Percentiles rank a stretch among this genome's conserved stretches.
Conservation (phyloP, 1,140 invertebrate species). For the Planococcus citri region DNA sequence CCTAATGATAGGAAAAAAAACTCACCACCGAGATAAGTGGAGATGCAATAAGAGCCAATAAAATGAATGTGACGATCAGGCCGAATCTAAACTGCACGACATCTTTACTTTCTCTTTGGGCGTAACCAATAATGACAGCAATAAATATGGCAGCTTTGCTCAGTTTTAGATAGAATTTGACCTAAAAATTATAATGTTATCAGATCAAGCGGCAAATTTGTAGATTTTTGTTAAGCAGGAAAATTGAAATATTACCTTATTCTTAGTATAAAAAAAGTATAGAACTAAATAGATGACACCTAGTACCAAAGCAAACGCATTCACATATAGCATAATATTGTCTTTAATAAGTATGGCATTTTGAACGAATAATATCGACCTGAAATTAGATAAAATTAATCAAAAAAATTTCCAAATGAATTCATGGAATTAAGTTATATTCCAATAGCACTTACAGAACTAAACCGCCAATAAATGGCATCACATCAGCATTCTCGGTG, state of each 20-base stretch:
- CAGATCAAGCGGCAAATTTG: too few species aligned
- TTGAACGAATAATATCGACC: slow-evolving; percentile 53
- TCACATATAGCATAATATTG: slow-evolving; percentile 56
- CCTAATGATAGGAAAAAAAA: too few species aligned
- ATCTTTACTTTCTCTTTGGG: slow-evolving; percentile 45
- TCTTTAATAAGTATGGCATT: slow-evolving; percentile 55
- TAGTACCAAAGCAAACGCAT: slow-evolving; percentile 50
- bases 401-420: neutral
- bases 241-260: slow-evolving; percentile 33
- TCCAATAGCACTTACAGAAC: slow-evolving; percentile 50
- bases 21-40: slow-evolving; percentile 56
- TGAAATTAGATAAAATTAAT: slow-evolving; percentile 31
- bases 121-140: slow-evolving; percentile 45
- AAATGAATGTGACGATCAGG: slow-evolving; percentile 52
- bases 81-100: slow-evolving; percentile 53
- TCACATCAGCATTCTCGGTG: slow-evolving; percentile 45
- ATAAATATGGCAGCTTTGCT: slow-evolving; percentile 41
- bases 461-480: slow-evolving; percentile 57
- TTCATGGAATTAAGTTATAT: slow-evolving; percentile 2
- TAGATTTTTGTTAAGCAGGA: neutral
- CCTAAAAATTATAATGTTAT: slow-evolving; percentile 30
- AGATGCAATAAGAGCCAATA: slow-evolving; percentile 51
- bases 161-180: slow-evolving; percentile 34
- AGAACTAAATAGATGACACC: slow-evolving; percentile 48
- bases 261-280: slow-evolving; percentile 49